Conservation (phyloP, 2,113 vertebrate genomes). For the Apeltes quadracus region DNA sequence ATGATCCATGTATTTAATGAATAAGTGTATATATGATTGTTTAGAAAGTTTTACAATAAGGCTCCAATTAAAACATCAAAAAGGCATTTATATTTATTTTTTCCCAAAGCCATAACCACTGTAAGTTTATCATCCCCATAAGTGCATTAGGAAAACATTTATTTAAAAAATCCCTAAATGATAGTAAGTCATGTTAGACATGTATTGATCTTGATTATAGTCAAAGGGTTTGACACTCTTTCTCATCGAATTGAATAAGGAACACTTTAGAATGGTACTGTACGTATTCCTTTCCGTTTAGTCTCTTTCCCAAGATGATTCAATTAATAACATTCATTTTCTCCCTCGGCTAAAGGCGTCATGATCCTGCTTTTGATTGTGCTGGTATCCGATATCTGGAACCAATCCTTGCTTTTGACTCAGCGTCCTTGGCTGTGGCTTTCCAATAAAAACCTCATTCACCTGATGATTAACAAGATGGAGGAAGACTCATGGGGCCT, state of each 20-base stretch:
- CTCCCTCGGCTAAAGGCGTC: constrained; percentile 13
- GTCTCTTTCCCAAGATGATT: not conserved
- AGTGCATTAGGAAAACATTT: not conserved
- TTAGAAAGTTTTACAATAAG: not conserved
- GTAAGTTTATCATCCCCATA: not conserved
- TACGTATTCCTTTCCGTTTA: not conserved
- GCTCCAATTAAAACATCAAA: not conserved
- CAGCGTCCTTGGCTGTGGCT: constrained; percentile 65
- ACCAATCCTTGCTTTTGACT: constrained; percentile 41
- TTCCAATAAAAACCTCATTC: constrained; percentile 57
- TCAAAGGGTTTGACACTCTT: no score
- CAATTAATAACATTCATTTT: constrained; percentile 6
- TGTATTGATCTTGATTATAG: not conserved
- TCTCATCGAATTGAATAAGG: no score
- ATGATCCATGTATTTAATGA: no score
- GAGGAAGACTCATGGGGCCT: constrained; percentile 74
- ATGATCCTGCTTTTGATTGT: not conserved
- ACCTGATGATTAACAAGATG: constrained; percentile 75
- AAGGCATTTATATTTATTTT: not conserved
- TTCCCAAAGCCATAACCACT: not conserved
- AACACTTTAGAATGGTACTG: not conserved
- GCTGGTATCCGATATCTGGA: constrained; percentile 27
- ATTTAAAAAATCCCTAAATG: not conserved
- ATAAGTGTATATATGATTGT: no score
- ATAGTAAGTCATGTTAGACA: not conserved